phyloP scores from a whole-genome alignment of 2,113 vertebrate species.

The Callipepla squamata region DNA sequence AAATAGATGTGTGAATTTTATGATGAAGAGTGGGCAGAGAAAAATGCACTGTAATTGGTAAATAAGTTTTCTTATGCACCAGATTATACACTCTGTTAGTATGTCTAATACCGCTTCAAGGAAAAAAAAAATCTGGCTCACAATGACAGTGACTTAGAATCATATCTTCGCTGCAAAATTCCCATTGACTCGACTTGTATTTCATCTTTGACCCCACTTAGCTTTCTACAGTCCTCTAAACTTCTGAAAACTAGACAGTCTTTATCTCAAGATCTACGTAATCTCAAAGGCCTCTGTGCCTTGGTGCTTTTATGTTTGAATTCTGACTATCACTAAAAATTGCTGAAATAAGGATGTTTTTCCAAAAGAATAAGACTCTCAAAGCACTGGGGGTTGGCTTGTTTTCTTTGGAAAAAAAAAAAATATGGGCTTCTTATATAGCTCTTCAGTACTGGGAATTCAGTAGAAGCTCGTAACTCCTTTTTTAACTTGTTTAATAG shows the following conservation, averaged over 20 bases:
- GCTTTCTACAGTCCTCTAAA: slow-evolving; percentile 21
- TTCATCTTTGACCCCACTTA: neutral
- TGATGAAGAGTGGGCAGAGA: neutral
- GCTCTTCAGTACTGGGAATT: neutral
- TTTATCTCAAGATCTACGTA: neutral
- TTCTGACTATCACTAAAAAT: neutral
- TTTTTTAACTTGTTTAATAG: neutral
- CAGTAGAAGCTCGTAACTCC: neutral
- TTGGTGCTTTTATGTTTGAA: neutral
- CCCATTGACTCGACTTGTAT: neutral
- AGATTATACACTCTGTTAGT: neutral
- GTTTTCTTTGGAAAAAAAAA: neutral
- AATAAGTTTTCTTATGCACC: neutral
- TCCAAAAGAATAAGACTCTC: neutral
- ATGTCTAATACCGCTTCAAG: neutral
- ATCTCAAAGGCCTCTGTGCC: neutral
- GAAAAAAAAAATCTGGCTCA: neutral
- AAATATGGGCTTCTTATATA: neutral
- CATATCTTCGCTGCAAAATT: neutral
- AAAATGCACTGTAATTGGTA: neutral
- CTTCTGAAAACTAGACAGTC: neutral
- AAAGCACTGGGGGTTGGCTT: neutral
- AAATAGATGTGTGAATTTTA: neutral
- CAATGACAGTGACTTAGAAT: neutral
- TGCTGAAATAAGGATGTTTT: neutral